These are phyloP conservation scores for Tineola bisselliella DNA, from an alignment of 2,888 invertebrate genomes.

Conservation along the genomic window DNA sequence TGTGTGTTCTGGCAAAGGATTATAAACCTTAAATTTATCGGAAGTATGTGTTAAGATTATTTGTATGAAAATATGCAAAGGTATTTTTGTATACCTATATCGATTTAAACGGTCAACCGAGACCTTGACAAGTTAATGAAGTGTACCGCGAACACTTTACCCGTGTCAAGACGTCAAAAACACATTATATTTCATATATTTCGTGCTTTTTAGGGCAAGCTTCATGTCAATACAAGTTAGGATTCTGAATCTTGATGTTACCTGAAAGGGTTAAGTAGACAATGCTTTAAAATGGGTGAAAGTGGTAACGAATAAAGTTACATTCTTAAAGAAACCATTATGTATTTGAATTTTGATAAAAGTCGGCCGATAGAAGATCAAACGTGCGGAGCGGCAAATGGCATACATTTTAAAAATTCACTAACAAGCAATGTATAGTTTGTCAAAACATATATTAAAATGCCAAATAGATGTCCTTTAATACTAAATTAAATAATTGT, in stretches of 20 bases:
- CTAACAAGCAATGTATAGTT: no score
- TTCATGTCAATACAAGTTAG: conserved; percentile 42
- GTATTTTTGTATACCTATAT: not conserved
- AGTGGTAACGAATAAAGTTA: no score
- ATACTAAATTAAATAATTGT: no score
- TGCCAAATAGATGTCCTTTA: no score
- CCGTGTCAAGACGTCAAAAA: conserved; percentile 60
- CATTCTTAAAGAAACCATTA: no score
- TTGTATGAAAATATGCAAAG: not conserved
- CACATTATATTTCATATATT: conserved; percentile 52
- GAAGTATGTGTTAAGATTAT: not conserved
- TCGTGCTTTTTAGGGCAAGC: conserved; percentile 37
- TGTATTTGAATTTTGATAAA: no score
- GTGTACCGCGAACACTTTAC: conserved; percentile 51
- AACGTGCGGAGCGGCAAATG: no score
- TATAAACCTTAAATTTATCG: not conserved
- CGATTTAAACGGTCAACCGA: conserved; percentile 17
- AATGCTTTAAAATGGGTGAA: no score
- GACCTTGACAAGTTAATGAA: conserved; percentile 50
- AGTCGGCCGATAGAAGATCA: no score
- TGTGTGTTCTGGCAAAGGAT: not conserved
- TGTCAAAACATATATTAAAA: no score
- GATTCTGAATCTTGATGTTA: conserved; percentile 28
- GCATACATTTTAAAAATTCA: no score
- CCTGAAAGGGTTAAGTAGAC: not conserved